These are phyloP conservation scores for Lytechinus pictus DNA, from an alignment of 35 echinoderm and acorn worm genomes.

Conservation along the genomic window DNA sequence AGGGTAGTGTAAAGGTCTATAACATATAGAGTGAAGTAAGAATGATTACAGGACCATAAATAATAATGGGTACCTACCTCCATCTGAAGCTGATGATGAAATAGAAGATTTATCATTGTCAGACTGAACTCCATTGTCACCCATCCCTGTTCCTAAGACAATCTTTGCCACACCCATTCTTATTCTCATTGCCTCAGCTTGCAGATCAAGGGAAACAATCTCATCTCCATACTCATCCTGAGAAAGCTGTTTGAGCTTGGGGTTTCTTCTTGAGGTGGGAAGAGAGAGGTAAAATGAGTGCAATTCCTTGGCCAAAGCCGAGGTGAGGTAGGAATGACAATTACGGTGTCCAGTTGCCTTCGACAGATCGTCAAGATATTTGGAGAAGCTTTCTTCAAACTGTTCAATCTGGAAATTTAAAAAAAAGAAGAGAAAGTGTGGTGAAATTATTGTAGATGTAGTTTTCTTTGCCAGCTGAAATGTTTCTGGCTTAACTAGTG, in stretches of 20 bases:
- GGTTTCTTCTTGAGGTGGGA: neutral
- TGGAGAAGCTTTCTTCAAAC: slow-evolving; percentile 30
- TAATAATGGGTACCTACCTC: neutral
- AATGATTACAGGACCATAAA: neutral
- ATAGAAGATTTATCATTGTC: neutral
- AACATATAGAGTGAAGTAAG: too few species aligned
- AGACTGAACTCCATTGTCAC: slow-evolving; percentile 40
- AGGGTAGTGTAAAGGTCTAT: too few species aligned
- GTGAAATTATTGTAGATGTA: too few species aligned
- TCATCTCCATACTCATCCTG: slow-evolving; percentile 45
- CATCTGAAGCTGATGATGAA: slow-evolving; percentile 11
- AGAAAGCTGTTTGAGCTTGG: neutral
- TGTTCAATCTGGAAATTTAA: neutral
- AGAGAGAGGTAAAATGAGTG: slow-evolving; percentile 55
- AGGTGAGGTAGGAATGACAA: slow-evolving; percentile 58
- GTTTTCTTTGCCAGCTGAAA: too few species aligned
- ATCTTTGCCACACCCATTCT: slow-evolving; percentile 76
- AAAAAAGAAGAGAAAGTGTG: neutral
- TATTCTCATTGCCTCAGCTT: slow-evolving; percentile 76
- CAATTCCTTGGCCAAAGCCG: slow-evolving; percentile 51
- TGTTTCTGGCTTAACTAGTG: too few species aligned
- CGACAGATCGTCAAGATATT: slow-evolving; percentile 36
- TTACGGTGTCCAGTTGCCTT: slow-evolving; percentile 30
- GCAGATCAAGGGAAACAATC: slow-evolving; percentile 66
- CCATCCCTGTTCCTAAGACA: slow-evolving; percentile 69